Percentiles rank a stretch among this genome's conserved stretches.
Conservation (phyloP, 1,140 invertebrate genomes). For the Amyelois transitella region DNA sequence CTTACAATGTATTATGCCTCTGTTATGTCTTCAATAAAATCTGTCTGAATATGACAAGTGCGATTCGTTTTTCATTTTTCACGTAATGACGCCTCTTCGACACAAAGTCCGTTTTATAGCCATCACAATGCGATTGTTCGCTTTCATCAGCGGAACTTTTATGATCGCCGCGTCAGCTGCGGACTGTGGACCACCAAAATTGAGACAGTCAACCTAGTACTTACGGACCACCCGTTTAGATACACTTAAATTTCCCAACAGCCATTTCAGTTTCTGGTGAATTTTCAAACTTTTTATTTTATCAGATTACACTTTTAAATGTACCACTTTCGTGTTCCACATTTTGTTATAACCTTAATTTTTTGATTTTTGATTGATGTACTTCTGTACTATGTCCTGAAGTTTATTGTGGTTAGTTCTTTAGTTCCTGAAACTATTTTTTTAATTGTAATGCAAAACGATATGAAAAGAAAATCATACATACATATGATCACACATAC, state of each 20-base stretch:
- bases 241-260: not conserved
- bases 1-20: conserved; percentile 18
- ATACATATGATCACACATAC: too few relatives aligned
- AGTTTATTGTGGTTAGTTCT: too few relatives aligned
- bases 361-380: too few relatives aligned
- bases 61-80: conserved; percentile 67
- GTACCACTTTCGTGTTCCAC: too few relatives aligned
- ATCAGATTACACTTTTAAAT: not conserved
- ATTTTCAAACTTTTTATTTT: not conserved
- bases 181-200: conserved; percentile 56
- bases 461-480: too few relatives aligned
- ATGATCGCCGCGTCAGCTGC: conserved; percentile 55
- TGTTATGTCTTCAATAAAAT: conserved; percentile 36
- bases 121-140: conserved; percentile 68
- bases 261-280: not conserved
- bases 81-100: conserved; percentile 55
- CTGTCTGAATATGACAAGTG: conserved; percentile 52
- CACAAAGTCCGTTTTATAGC: conserved; percentile 63
- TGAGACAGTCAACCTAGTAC: conserved; percentile 52
- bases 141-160: conserved; percentile 66
- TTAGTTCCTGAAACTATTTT: too few relatives aligned
- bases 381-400: too few relatives aligned
- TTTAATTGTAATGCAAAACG: too few relatives aligned
- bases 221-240: conserved; percentile 24
- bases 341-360: too few relatives aligned